These are phyloP conservation scores for Arnoldichthys spilopterus DNA, from an alignment of 2,797 vertebrate species.

Conservation along the genomic window DNA sequence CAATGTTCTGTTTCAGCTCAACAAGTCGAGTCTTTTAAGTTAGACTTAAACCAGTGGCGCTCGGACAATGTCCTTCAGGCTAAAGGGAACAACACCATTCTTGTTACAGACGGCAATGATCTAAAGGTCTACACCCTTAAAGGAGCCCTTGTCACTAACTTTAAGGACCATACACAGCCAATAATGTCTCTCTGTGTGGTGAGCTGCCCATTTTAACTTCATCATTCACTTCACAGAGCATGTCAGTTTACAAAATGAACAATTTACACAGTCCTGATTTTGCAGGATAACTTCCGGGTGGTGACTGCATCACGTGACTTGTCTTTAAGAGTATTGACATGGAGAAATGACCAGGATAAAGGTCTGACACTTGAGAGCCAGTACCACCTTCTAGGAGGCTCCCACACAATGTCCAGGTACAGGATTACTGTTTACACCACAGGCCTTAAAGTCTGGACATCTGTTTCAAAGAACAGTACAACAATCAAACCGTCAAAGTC, in stretches of 20 bases:
- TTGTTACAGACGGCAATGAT: constrained; percentile 65
- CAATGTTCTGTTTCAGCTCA: constrained; percentile 58
- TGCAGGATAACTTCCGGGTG: constrained; percentile 77
- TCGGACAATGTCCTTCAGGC: constrained; percentile 70
- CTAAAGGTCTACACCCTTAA: constrained; percentile 76
- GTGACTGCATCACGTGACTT: constrained; percentile 82
- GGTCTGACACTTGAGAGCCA: constrained; percentile 71
- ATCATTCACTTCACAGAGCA: not conserved
- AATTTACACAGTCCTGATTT: constrained; percentile 20
- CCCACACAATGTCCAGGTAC: constrained; percentile 79
- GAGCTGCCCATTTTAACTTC: constrained; percentile 43
- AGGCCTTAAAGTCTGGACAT: not conserved
- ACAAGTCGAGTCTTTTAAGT: constrained; percentile 74
- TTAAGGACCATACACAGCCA: constrained; percentile 80
- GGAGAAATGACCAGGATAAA: constrained; percentile 71
- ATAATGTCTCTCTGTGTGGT: constrained; percentile 84
- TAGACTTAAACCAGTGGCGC: constrained; percentile 37
- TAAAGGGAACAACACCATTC: constrained; percentile 72
- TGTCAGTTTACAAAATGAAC: not conserved
- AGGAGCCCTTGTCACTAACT: constrained; percentile 75
- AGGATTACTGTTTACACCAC: not conserved
- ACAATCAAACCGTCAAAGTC: too few species aligned
- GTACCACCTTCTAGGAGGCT: constrained; percentile 79
- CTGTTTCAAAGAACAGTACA: too few species aligned
- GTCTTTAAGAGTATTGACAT: constrained; percentile 74